phyloP scores from a whole-genome alignment of 2,888 invertebrate species.

The Acronicta psi region DNA sequence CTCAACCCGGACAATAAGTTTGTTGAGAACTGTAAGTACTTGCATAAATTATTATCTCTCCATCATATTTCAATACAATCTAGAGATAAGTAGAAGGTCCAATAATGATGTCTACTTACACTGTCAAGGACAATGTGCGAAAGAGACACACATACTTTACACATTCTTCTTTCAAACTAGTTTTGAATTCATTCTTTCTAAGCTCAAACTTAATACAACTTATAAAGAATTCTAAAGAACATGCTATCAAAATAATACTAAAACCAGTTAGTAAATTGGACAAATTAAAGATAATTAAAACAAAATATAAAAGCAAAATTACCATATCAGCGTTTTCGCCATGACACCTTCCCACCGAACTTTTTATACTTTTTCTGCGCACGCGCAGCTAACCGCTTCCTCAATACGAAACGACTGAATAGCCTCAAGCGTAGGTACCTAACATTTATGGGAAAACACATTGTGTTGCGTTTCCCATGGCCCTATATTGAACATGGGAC shows the following conservation, averaged over 20 bases:
- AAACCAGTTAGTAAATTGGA: not conserved
- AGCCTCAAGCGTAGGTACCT: slow-evolving; percentile 67
- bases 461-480: slow-evolving; percentile 71
- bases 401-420: slow-evolving; percentile 67
- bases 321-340: slow-evolving; percentile 76
- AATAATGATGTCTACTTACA: slow-evolving; percentile 16
- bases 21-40: too few species aligned
- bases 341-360: slow-evolving; percentile 76
- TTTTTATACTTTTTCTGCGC: slow-evolving; percentile 74
- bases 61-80: not conserved
- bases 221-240: not conserved
- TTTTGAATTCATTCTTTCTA: slow-evolving; percentile 10
- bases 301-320: slow-evolving; percentile 56
- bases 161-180: slow-evolving; percentile 21
- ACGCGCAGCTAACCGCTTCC: slow-evolving; percentile 62
- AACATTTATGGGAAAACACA: slow-evolving; percentile 77
- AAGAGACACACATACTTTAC: slow-evolving; percentile 26
- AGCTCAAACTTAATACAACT: not conserved
- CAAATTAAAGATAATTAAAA: slow-evolving; percentile 4
- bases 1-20: too few species aligned
- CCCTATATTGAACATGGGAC: slow-evolving; percentile 59
- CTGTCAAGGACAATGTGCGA: slow-evolving; percentile 33
- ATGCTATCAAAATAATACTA: slow-evolving; percentile 7
- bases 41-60: too few species aligned
- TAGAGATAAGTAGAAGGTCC: not conserved